Evolutionary conservation across 2,797 vertebrate genomes (phyloP).

Genomic region (Gallinago solitaria): DNA sequence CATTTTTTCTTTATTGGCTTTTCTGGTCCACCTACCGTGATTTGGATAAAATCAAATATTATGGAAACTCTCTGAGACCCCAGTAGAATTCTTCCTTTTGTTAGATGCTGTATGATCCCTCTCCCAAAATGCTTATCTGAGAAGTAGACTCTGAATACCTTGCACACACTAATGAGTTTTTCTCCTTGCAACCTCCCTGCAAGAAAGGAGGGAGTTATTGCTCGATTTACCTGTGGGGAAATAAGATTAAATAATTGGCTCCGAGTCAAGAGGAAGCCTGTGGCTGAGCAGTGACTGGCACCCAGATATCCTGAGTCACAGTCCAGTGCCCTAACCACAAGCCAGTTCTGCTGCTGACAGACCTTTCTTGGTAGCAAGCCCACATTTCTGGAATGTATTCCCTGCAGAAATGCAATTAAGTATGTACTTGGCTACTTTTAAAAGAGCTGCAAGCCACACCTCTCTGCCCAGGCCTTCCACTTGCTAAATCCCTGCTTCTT

Average conservation of each 20-base stretch:
- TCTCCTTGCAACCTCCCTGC: neutral
- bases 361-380: slow-evolving; percentile 46
- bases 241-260: slow-evolving; percentile 12
- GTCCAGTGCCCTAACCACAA: neutral
- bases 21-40: neutral
- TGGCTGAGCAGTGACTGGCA: slow-evolving; percentile 22
- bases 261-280: neutral
- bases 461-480: slow-evolving; percentile 23
- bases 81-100: neutral
- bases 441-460: slow-evolving; percentile 33
- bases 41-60: neutral
- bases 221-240: slow-evolving; percentile 29
- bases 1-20: slow-evolving; percentile 8
- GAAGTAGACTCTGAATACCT: neutral
- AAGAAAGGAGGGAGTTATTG: neutral
- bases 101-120: neutral
- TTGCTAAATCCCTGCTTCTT: slow-evolving; percentile 32
- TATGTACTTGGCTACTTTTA: slow-evolving; percentile 38
- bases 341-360: neutral
- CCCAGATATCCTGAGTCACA: slow-evolving; percentile 49
- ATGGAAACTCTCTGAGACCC: neutral
- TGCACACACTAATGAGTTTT: neutral
- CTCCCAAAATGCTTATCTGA: neutral
- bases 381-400: slow-evolving; percentile 58
- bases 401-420: slow-evolving; percentile 61